phyloP scores from a whole-genome alignment of 1,140 invertebrate species.

The Drosophila sulfurigaster region DNA sequence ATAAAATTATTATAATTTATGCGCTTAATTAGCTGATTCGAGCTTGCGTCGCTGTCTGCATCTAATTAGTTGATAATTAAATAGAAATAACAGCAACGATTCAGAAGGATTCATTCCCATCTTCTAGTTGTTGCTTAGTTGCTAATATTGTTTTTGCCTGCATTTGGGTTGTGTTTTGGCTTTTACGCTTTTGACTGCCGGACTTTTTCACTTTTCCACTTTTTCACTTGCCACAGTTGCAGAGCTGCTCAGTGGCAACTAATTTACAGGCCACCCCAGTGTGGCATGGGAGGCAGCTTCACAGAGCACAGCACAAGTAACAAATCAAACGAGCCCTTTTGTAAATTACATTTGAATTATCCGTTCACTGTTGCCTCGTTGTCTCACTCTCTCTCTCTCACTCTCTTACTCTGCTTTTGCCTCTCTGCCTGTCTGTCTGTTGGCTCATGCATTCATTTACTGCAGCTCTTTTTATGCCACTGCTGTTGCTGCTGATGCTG shows the following conservation, averaged over 20 bases:
- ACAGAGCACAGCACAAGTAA: slow-evolving; percentile 56
- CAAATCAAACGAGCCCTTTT: slow-evolving; percentile 82
- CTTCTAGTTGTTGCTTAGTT: slow-evolving; percentile 23
- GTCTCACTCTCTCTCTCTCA: neutral
- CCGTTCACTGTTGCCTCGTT: slow-evolving; percentile 45
- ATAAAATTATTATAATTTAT: slow-evolving; percentile 64
- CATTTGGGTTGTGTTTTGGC: slow-evolving; percentile 33
- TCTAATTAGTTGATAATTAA: slow-evolving; percentile 71
- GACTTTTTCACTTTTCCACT: neutral
- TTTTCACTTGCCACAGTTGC: slow-evolving; percentile 43
- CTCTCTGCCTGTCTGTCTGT: neutral
- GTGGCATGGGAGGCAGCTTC: slow-evolving; percentile 7
- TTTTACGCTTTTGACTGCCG: slow-evolving; percentile 45
- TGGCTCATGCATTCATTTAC: slow-evolving; percentile 51
- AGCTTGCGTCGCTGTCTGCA: slow-evolving; percentile 15
- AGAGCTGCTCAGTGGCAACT: slow-evolving; percentile 41
- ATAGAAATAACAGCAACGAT: slow-evolving; percentile 48
- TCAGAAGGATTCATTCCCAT: slow-evolving; percentile 8
- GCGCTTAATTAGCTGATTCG: slow-evolving; percentile 65
- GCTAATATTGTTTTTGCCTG: slow-evolving; percentile 25
- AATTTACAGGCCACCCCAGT: slow-evolving; percentile 56
- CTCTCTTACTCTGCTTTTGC: neutral
- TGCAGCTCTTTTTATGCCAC: slow-evolving; percentile 47
- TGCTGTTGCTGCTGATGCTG: slow-evolving; percentile 30
- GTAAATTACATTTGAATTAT: slow-evolving; percentile 83